These are phyloP conservation scores for Agapetus fuscipes DNA, from an alignment of 2,888 invertebrate genomes.

Conservation along the genomic window DNA sequence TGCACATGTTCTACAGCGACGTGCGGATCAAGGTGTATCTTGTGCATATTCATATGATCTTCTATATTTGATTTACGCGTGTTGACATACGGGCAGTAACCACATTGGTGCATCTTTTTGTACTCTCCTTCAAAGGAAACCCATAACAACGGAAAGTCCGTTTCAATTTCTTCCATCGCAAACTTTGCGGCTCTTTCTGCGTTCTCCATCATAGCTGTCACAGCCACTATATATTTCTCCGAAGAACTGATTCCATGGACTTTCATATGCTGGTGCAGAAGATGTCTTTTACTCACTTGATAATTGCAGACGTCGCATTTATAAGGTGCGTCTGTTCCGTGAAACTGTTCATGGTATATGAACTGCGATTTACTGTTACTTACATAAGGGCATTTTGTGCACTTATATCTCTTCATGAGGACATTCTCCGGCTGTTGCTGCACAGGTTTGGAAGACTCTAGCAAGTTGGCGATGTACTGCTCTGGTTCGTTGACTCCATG, in stretches of 20 bases:
- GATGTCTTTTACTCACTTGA: slow-evolving; percentile 69
- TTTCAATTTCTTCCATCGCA: slow-evolving; percentile 20
- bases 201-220: slow-evolving; percentile 26
- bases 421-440: slow-evolving; percentile 28
- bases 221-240: too few relatives aligned
- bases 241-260: slow-evolving; percentile 68
- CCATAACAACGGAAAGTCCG: slow-evolving; percentile 65
- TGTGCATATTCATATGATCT: slow-evolving; percentile 76
- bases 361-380: slow-evolving; percentile 81
- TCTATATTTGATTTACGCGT: slow-evolving; percentile 69
- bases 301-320: slow-evolving; percentile 76
- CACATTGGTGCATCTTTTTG: slow-evolving; percentile 76
- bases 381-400: slow-evolving; percentile 73
- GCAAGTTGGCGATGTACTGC: slow-evolving; percentile 43
- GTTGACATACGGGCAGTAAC: slow-evolving; percentile 76
- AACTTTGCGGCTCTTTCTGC: slow-evolving; percentile 18
- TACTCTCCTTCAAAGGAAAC: slow-evolving; percentile 63
- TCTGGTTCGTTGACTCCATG: slow-evolving; percentile 54
- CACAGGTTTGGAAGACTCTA: slow-evolving; percentile 33
- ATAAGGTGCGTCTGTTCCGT: slow-evolving; percentile 64
- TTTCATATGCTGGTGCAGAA: slow-evolving; percentile 74
- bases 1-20: slow-evolving; percentile 47
- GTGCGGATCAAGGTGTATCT: slow-evolving; percentile 27
- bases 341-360: slow-evolving; percentile 80
- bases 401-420: slow-evolving; percentile 60